These are phyloP conservation scores for Acipenser ruthenus DNA, from an alignment of 2,797 vertebrate genomes.

Conservation along the genomic window DNA sequence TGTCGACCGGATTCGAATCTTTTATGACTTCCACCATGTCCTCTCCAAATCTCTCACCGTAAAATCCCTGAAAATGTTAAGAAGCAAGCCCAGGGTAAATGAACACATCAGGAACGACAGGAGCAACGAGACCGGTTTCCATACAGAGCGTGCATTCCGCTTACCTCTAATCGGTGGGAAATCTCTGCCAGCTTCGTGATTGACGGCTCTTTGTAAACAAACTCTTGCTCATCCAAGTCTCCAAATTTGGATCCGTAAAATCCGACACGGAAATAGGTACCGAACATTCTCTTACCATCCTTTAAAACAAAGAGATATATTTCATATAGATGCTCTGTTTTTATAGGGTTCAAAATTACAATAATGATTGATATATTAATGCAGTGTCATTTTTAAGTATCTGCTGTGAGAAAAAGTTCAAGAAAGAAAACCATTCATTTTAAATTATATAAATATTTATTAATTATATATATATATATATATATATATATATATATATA, in stretches of 20 bases:
- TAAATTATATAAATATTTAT: too few relatives aligned
- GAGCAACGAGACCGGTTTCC: background rate
- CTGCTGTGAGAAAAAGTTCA: too few relatives aligned
- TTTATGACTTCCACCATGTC: conserved; percentile 95
- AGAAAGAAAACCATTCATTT: too few relatives aligned
- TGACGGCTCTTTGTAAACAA: conserved; percentile 96
- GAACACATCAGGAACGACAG: background rate
- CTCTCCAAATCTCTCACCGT: conserved; percentile 91
- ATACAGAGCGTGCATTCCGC: too few relatives aligned
- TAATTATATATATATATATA: too few relatives aligned
- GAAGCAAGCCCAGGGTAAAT: background rate
- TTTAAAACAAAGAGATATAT: conserved; percentile 33
- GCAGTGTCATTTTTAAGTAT: too few relatives aligned
- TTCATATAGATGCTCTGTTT: too few relatives aligned
- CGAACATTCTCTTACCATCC: conserved; percentile 98
- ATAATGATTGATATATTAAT: too few relatives aligned
- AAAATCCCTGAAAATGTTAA: conserved; percentile 73
- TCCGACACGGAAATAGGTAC: conserved; percentile 95
- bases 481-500: too few relatives aligned
- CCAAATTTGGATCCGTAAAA: conserved; percentile 95
- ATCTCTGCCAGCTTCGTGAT: conserved; percentile 97
- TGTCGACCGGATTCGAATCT: conserved; percentile 96
- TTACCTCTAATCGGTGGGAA: conserved; percentile 91
- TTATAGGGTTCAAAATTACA: too few relatives aligned
- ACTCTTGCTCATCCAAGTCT: conserved; percentile 95